Base-by-base conservation (phyloP, 2,797 vertebrate genomes). In the Danio kyathit region DNA sequence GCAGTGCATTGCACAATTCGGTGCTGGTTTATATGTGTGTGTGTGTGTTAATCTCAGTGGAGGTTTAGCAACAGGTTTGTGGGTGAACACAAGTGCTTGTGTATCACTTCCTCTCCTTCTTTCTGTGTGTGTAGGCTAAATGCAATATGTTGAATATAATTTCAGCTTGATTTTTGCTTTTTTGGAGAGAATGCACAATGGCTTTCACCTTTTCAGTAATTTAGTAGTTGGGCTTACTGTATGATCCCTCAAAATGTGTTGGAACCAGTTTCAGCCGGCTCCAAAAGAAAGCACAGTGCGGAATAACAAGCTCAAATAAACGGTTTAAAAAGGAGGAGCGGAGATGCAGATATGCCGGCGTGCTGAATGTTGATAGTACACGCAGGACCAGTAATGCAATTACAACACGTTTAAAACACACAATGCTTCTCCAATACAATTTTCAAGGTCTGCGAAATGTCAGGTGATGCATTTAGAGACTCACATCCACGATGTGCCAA, bases 1-100 rank as follows among this genome's bases (percentile, higher is more conserved):
- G 86, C 85, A 84, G 78, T 79, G 79, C 82, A 78, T 88, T 90
- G 86, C 87, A 84, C 59, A 80, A 89, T 87, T 86, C 80, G 54
- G 76, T 52, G 67, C 49, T 84, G 84, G 87, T 66, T 81, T 84
- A 63, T 78, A 40, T 46, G 14, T 64, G 69, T 46, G 81, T 56
- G 87, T 85, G 86, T 71, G 77, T 80, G 48, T 61, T 72, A 64
- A 70, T 66, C 66, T 82, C 59, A 16, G 72, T 21, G 64, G 66
- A 52, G 77, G 63, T 78, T 77, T 51, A 78, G 82, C 79, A 84
- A 82, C 82, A 86, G 76, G 82, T 86, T 71, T 76, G 57, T 79
- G 69, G 57, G 52, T 60, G 51, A 64, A 78, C 76, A 43, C 63
- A 69, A 78, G 65, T 81, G 69, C n/a, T 61, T 10, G 5, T 65